These are phyloP conservation scores for Catostylus mosaicus DNA, from an alignment of 30 jellyfish, hydroid and myxozoan genomes.

Conservation along the genomic window DNA sequence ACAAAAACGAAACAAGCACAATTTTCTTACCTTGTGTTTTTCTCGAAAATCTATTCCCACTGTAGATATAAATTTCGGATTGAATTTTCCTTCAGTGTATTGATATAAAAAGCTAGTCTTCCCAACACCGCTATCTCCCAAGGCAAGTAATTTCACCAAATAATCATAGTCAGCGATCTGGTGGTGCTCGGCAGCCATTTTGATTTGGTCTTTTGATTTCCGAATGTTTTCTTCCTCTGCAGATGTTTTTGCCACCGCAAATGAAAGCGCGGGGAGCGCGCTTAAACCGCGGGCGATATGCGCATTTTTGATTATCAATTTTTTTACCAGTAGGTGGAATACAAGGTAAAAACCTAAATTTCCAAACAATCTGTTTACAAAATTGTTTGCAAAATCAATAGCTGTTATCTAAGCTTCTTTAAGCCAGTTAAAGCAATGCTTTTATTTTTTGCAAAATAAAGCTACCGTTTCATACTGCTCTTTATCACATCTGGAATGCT, in stretches of 20 bases:
- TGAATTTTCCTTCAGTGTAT: conserved; percentile 84
- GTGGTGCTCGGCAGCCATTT: conserved; percentile 80
- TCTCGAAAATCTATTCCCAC: conserved; percentile 95
- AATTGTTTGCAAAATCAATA: too few species aligned
- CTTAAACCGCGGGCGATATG: too few species aligned
- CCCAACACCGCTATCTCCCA: conserved; percentile 96
- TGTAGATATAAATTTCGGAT: conserved; percentile 83
- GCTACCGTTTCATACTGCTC: too few species aligned
- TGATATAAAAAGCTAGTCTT: conserved; percentile 83
- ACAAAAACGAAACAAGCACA: background rate
- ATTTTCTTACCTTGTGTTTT: conserved; percentile 67
- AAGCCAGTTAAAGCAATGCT: too few species aligned
- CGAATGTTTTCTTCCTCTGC: conserved; percentile 32
- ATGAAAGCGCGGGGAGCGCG: too few species aligned
- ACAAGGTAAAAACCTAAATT: too few species aligned
- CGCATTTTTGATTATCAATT: too few species aligned
- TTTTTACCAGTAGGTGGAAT: too few species aligned
- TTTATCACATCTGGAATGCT: too few species aligned
- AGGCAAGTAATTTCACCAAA: conserved; percentile 78
- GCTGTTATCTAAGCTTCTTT: too few species aligned
- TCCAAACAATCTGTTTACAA: too few species aligned
- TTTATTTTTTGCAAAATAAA: too few species aligned
- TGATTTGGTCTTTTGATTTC: conserved; percentile 30
- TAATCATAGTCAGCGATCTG: conserved; percentile 87
- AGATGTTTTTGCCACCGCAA: conserved; percentile 29